Evolutionary conservation across 2,113 vertebrate species (phyloP), one percentile per base, ranked within the genome.

Genomic region (Cathartes aura): DNA sequence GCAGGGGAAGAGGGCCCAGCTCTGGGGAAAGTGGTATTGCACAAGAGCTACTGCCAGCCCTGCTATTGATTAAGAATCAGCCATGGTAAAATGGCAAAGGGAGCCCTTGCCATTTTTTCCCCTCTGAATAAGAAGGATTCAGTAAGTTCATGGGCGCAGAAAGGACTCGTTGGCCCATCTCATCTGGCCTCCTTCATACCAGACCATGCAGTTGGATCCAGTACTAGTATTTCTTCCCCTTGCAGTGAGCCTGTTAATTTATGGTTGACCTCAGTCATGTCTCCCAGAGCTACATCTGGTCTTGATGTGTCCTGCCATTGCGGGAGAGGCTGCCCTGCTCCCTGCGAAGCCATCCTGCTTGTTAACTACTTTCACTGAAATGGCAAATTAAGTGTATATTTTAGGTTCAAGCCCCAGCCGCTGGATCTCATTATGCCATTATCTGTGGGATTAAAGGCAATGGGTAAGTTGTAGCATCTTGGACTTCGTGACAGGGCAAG

Each of bases 1-100:
- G 97, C 92, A 96, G 95, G 95, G 82, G 64, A 96, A 97, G 82
- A 92, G 88, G 87, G 90, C 95, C 88, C 90, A 85, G 93, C 9
- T n/a, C 85, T 88, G 94, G 84, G 85, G 96, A 97, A 96, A 94
- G 95, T 95, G 93, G 90, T 96, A 73, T 96, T 96, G 94, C 96
- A 96, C 97, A 97, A 97, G 84, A 95, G 95, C 96, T 89, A 93
- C 95, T 50, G 93, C 96, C 91, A 91, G 93, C 94, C 91, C 93
- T 97, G 95, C 86, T 96, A 90, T 81, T 97, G 92, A 97, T 94
- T 97, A 97, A 97, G 96, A 95, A 45, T 84, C 86, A 91, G 89
- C 86, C 89, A 88, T 95, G 92, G 96, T 84, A 81, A 89, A 71
- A 93, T 95, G 92, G 94, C 92, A 96, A 90, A 93, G 59, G 64